Conservation (phyloP, 2,797 vertebrate species). For the Masticophis lateralis region DNA sequence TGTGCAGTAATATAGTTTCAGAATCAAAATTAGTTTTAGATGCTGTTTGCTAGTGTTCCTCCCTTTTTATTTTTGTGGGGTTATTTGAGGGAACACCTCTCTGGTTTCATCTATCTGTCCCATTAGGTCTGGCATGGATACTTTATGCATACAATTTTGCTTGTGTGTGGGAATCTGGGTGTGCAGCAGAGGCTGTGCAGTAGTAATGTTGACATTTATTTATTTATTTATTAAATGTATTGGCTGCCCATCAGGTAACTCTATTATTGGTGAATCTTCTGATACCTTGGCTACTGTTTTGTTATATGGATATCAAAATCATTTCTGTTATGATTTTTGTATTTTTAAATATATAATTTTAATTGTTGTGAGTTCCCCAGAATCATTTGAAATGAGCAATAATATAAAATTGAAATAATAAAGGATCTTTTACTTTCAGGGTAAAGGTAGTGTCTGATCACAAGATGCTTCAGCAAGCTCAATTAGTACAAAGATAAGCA, state of each 20-base stretch:
- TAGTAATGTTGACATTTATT: background rate
- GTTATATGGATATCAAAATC: background rate
- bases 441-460: background rate
- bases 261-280: background rate
- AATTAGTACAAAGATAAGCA: background rate
- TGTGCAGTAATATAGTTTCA: background rate
- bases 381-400: background rate
- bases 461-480: background rate
- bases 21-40: background rate
- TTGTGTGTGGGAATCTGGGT: background rate
- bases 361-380: background rate
- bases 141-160: background rate
- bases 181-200: background rate
- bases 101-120: background rate
- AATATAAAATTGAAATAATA: background rate
- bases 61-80: background rate
- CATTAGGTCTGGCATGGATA: background rate
- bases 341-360: background rate
- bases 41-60: background rate
- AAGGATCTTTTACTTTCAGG: background rate
- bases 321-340: background rate
- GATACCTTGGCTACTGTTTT: background rate
- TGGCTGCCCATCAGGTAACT: background rate
- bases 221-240: background rate
- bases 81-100: background rate